Evolutionary conservation across 2,888 invertebrate genomes (phyloP), one percentile per base, ranked within the genome.

Genomic region (Scrobipalpa atriplicella): DNA sequence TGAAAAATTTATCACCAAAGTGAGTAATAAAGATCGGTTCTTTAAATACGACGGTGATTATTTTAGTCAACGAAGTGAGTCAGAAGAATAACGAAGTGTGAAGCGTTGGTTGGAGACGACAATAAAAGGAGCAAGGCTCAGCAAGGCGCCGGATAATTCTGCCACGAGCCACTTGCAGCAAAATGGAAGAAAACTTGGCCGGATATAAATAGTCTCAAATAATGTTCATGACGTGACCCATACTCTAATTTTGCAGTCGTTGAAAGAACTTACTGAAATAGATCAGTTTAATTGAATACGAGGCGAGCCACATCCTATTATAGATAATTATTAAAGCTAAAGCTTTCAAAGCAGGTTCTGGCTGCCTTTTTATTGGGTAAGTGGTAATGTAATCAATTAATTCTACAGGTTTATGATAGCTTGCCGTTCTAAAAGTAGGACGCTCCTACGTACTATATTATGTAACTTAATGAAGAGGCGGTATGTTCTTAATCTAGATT

Each of bases 111-210:
- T 82, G 78, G 78, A 78, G 80, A 80, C 80, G 77, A 81, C 83
- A 87, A 85, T 84, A 86, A 90, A 86, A 89, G 80, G 78, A 85
- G 81, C 80, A 71, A 70, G 2, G 11, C 39, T 39, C 39, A 39
- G 69, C 68, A 80, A 81, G 91, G 92, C 92, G 92, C 92, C 92
- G 82, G 89, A 75, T 86, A 89, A 91, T 88, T 90, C 90, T 81
- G 83, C 81, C 78, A 81, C 80, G 80, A 75, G 80, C 79, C 82
- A 78, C 77, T 79, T 75, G 79, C 74, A 75, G 73, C 83, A 84
- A 89, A 90, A 88, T 85, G 86, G 84, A 89, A 83, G 83, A 90
- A 87, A 83, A 85, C 84, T 76, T 78, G 71, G 73, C 21, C 54
- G 21, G 13, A 21, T 75, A 78, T 84, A 86, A 87, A 88, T 89